phyloP scores from a whole-genome alignment of 2,888 invertebrate species.

The Parelbella ahira region DNA sequence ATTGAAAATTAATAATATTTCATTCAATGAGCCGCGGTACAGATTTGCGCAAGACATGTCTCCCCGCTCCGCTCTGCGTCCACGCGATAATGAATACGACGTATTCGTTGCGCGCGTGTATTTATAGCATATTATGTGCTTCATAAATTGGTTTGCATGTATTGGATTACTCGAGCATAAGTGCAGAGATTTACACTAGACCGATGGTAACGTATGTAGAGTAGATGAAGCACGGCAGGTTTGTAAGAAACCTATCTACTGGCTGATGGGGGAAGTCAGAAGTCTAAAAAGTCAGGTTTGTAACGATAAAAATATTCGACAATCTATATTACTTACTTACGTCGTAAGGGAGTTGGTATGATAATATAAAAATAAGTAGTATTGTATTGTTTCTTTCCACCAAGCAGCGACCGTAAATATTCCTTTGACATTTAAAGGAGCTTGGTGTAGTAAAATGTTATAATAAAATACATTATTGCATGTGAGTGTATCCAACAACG shows the following conservation, averaged over 20 bases:
- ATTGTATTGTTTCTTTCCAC: neutral
- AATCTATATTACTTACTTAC: too few relatives aligned
- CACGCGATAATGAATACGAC: constrained; percentile 19
- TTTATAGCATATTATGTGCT: constrained; percentile 17
- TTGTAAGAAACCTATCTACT: too few relatives aligned
- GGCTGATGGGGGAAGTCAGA: too few relatives aligned
- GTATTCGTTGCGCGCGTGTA: constrained; percentile 17
- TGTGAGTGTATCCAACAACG: constrained; percentile 6
- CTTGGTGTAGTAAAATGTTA: neutral
- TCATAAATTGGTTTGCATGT: constrained; percentile 17
- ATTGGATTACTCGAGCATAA: constrained; percentile 20
- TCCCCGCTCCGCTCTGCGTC: constrained; percentile 24
- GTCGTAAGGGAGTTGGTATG: too few relatives aligned
- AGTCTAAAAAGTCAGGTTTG: too few relatives aligned
- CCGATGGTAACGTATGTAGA: too few relatives aligned
- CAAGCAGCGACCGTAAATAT: neutral
- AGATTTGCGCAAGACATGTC: constrained; percentile 51
- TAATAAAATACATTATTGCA: constrained; percentile 11
- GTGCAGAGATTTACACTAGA: too few relatives aligned
- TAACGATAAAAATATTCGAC: too few relatives aligned
- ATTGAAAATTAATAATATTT: constrained; percentile 52
- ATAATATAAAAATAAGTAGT: too few relatives aligned
- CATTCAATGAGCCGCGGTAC: constrained; percentile 34
- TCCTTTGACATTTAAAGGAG: constrained; percentile 11
- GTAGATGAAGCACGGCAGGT: too few relatives aligned